Conservation (phyloP, 2,113 vertebrate genomes). For the Anoura caudifer region DNA sequence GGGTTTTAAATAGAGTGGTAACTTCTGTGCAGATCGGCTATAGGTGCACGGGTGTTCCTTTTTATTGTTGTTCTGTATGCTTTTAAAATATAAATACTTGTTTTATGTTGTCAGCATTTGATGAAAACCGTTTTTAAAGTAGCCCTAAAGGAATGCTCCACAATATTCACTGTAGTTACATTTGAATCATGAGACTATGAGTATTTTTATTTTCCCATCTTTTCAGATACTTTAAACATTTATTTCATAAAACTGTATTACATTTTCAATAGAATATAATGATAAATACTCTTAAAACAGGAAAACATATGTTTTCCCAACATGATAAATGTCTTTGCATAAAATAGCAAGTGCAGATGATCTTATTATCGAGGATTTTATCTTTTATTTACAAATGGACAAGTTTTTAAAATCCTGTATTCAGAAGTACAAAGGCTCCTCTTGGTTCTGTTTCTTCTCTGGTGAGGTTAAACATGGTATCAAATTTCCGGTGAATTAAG, state of each 20-base stretch:
- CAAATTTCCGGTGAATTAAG: conserved; percentile 33
- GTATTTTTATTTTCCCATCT: conserved; percentile 20
- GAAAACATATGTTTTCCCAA: neutral
- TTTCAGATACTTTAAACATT: neutral
- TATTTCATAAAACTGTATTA: neutral
- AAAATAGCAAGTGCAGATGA: conserved; percentile 33
- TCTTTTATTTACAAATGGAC: conserved; percentile 14
- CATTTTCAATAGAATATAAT: conserved; percentile 20
- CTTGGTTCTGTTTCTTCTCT: neutral
- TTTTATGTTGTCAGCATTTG: neutral
- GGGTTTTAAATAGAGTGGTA: neutral
- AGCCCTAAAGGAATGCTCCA: neutral
- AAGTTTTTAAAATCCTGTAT: neutral
- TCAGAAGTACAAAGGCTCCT: neutral
- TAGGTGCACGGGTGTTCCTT: neutral
- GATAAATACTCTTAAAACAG: neutral
- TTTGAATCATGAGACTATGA: neutral
- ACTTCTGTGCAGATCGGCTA: neutral
- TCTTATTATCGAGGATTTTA: neutral
- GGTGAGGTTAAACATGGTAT: neutral
- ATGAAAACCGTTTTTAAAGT: neutral
- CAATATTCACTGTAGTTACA: neutral
- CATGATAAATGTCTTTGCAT: conserved; percentile 6
- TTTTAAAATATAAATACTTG: conserved; percentile 9
- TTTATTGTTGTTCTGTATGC: neutral